phyloP scores from a whole-genome alignment of 1,140 invertebrate genomes.

The Leptestheria dahalacensis region DNA sequence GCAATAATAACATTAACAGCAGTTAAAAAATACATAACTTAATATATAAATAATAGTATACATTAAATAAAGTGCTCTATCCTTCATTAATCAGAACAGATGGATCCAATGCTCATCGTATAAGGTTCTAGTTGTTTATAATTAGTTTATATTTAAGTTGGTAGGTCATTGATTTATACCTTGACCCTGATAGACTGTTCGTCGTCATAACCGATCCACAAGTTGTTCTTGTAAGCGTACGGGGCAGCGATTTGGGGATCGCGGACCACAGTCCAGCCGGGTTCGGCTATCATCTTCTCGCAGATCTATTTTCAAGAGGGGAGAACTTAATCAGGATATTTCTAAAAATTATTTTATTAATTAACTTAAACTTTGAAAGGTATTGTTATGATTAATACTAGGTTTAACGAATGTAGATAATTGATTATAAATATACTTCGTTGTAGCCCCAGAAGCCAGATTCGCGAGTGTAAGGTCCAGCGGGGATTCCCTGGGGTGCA shows the following conservation, averaged over 20 bases:
- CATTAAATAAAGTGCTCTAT: too few species aligned
- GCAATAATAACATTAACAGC: too few species aligned
- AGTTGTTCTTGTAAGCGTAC: slow-evolving; percentile 29
- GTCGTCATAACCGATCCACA: slow-evolving; percentile 38
- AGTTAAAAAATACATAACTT: too few species aligned
- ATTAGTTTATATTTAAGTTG: background rate
- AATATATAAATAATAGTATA: too few species aligned
- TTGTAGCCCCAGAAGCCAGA: slow-evolving; percentile 58
- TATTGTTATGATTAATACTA: too few species aligned
- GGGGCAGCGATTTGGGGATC: slow-evolving; percentile 27
- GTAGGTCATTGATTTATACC: slow-evolving; percentile 23
- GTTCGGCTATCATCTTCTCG: slow-evolving; percentile 15
- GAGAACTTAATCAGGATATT: background rate
- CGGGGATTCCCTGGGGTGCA: slow-evolving; percentile 35
- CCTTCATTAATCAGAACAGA: too few species aligned
- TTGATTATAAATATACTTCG: too few species aligned
- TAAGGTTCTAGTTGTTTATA: too few species aligned
- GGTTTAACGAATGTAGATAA: too few species aligned
- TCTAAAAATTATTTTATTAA: too few species aligned
- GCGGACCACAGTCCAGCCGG: slow-evolving; percentile 25
- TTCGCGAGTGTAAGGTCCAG: slow-evolving; percentile 52
- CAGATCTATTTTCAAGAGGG: slow-evolving; percentile 7
- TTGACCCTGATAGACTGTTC: slow-evolving; percentile 24
- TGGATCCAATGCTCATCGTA: too few species aligned
- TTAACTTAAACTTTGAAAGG: too few species aligned